These are phyloP conservation scores for Euphydryas editha DNA, from an alignment of 2,888 invertebrate species.

Conservation along the genomic window DNA sequence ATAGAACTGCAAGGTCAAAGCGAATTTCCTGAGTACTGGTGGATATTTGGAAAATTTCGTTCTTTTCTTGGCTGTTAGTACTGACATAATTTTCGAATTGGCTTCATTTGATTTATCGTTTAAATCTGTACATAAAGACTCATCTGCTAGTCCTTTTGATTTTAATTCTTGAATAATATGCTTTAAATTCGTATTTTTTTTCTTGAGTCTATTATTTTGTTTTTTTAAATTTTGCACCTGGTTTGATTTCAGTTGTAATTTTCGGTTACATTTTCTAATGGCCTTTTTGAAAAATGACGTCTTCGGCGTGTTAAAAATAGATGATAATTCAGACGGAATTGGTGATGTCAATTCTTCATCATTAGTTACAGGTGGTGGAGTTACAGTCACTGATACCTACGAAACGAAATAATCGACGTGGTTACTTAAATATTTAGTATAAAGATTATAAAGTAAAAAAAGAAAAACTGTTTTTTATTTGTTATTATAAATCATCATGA, in stretches of 20 bases:
- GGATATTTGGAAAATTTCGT: background rate
- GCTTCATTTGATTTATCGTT: too few relatives aligned
- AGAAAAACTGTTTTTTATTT: too few relatives aligned
- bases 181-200: background rate
- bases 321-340: too few relatives aligned
- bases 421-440: too few relatives aligned
- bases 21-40: slow-evolving; percentile 1
- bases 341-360: too few relatives aligned
- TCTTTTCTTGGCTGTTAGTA: background rate
- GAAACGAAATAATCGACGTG: too few relatives aligned
- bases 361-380: too few relatives aligned
- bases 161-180: background rate
- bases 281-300: background rate
- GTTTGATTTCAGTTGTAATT: background rate
- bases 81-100: background rate
- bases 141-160: background rate
- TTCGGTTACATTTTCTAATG: background rate
- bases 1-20: slow-evolving; percentile 9
- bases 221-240: background rate
- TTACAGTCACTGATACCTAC: too few relatives aligned
- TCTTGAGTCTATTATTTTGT: background rate
- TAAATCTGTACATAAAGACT: background rate
- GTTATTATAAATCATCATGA: too few relatives aligned
- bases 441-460: too few relatives aligned
- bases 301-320: too few relatives aligned